Base-by-base conservation (phyloP, 2,888 invertebrate species). In the Vesta saturnalis region DNA sequence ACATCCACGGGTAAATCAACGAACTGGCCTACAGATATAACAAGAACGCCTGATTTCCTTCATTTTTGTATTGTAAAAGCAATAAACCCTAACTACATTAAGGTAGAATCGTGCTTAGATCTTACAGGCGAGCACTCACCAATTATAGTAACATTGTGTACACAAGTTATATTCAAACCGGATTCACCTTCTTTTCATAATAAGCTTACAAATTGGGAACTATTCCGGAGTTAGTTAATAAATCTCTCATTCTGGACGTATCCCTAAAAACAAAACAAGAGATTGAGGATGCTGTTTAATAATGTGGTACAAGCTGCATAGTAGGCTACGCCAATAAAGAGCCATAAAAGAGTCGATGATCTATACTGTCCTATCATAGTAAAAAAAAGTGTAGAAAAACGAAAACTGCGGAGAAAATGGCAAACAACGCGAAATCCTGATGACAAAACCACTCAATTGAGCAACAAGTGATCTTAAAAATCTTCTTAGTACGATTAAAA, bases 21-120 rank as follows among this genome's bases (percentile, higher is more conserved):
- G 0, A 73, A 77, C 58, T 77, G 76, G 72, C 76, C 74, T 8
- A 52, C 70, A 1, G 71, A 75, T 55, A 47, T 58, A 16, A 70
- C 68, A 5, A 74, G 76, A 72, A 55, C 70, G 14, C 77, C 77
- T 1, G 74, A 78, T 16, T 46, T 75, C 18, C 22, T 77, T 6
- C 74, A 77, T 49, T 72, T 77, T 60, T 76, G 72, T 49, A 60
- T 77, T 1, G 57, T 68, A 0, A 74, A 76, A 52, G 68, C 67
- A 3, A 69, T 74, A 22, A 30, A 62, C 10, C 15, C 39, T 54
- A 71, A 66, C 16, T 68, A 68, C 54, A 61, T 64, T 10, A 30
- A 58, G 19, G 52, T 61, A 14, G 59, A 70, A 64, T 47, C 67
- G 10, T 63, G 62, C 22, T 47, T 66, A 18, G 74, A n/a, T n/a